Evolutionary conservation across 2,113 vertebrate genomes (phyloP).

Genomic region (Myiagra hebetior): DNA sequence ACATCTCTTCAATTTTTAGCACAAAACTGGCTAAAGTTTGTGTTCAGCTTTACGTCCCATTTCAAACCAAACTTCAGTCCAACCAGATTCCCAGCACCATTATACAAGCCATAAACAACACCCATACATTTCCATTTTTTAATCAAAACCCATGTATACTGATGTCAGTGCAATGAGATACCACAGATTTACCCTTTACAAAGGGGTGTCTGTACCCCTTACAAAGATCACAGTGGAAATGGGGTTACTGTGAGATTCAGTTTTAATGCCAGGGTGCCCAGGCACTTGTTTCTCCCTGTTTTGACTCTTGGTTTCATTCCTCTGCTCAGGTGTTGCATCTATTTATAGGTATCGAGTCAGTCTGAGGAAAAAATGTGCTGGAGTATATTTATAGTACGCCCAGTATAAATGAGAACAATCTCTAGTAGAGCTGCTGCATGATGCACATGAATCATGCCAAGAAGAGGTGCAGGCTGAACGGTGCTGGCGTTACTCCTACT

Average conservation of each 20-base stretch:
- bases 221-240: not conserved
- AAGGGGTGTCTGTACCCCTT: not conserved
- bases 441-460: conserved; percentile 22
- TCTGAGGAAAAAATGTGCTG: not conserved
- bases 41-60: not conserved
- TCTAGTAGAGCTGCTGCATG: not conserved
- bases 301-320: not conserved
- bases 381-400: not conserved
- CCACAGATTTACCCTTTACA: not conserved
- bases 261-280: not conserved
- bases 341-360: not conserved
- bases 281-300: not conserved
- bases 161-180: not conserved
- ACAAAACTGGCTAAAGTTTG: not conserved
- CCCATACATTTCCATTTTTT: not conserved
- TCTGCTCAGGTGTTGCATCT: not conserved
- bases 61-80: not conserved
- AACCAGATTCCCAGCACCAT: not conserved
- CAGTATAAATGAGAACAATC: conserved; percentile 14
- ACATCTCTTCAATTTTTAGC: not conserved
- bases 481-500: not conserved
- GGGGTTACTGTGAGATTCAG: not conserved
- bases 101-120: not conserved
- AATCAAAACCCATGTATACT: not conserved
- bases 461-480: not conserved